Evolutionary conservation across 2,113 vertebrate species (phyloP).

Genomic region (human (Homo sapiens)): DNA sequence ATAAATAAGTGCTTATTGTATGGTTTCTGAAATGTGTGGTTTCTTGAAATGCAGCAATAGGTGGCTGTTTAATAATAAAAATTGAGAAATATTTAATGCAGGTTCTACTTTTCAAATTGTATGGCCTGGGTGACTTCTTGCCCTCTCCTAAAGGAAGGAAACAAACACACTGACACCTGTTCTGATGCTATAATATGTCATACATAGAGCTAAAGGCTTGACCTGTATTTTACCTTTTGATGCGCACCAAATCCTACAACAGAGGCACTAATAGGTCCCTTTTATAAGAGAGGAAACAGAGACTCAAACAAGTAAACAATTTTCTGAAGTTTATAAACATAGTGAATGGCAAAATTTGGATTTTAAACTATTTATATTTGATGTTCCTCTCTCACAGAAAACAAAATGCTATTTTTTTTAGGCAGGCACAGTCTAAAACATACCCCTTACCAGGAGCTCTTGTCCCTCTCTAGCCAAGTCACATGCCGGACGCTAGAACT

Average conservation of each 20-base stretch:
- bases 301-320: neutral
- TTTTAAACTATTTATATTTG: neutral
- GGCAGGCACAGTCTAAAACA: neutral
- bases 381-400: neutral
- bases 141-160: neutral
- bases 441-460: neutral
- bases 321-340: neutral
- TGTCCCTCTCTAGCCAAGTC: neutral
- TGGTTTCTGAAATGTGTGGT: neutral
- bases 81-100: neutral
- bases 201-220: neutral
- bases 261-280: neutral
- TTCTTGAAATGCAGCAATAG: neutral
- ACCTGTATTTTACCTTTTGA: neutral
- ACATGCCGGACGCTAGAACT: neutral
- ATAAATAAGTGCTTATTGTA: neutral
- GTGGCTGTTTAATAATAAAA: neutral
- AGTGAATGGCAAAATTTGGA: neutral
- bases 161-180: neutral
- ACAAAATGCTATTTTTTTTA: neutral
- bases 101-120: neutral
- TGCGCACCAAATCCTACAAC: neutral
- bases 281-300: constrained; percentile 13
- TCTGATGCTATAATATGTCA: neutral
- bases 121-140: neutral